A percentile compares a stretch with the other conserved stretches of the same genome.
phyloP scores from a whole-genome alignment of 53 echinoderm and acorn worm species.

The Holothuria leucospilota region DNA sequence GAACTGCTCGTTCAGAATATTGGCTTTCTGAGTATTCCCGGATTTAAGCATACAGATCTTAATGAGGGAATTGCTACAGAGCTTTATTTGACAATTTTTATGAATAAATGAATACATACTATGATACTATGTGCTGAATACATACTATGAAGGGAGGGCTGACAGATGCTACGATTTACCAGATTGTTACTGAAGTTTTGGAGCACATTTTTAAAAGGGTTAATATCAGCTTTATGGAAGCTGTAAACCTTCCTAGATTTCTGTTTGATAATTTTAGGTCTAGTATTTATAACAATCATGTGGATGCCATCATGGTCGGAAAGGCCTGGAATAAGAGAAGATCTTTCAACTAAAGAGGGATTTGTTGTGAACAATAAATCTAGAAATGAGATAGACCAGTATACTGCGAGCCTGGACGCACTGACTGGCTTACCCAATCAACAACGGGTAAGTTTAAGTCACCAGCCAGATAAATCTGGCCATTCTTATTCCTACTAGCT shows the following conservation, averaged over 20 bases:
- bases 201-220: background rate
- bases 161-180: background rate
- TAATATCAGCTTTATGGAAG: conserved; percentile 22
- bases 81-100: too few species aligned
- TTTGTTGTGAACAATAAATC: background rate
- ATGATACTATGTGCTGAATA: background rate
- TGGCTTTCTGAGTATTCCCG: background rate
- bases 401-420: background rate
- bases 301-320: conserved; percentile 8
- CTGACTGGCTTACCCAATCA: too few species aligned
- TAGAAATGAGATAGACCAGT: background rate
- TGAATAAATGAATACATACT: conserved; percentile 1
- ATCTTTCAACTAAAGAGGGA: background rate
- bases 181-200: background rate
- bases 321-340: background rate
- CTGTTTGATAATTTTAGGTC: background rate
- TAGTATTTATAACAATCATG: background rate
- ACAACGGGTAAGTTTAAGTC: too few species aligned
- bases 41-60: background rate
- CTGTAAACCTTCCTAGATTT: conserved; percentile 25
- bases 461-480: too few species aligned
- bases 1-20: background rate
- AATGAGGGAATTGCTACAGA: background rate
- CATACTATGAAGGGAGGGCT: background rate
- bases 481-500: too few species aligned